Base-by-base conservation (phyloP, 1,140 invertebrate species). In the Idris sp. region DNA sequence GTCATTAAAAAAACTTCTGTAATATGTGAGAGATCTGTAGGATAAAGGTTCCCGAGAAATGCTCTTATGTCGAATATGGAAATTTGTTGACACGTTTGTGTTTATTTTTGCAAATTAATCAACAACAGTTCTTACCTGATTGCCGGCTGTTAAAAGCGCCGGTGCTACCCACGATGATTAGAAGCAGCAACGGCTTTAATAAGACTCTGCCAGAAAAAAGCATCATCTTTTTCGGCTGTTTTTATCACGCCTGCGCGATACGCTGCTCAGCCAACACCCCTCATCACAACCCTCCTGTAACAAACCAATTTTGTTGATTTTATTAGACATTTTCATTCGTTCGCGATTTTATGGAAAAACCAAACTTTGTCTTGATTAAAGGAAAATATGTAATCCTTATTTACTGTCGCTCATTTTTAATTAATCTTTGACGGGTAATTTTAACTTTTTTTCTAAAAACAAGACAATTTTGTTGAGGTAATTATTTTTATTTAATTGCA, bases 141-240 rank as follows among this genome's bases (percentile, higher is more conserved):
- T 83, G 83, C 69, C 84, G 82, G 38, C 83, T 76, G 75, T 69
- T 81, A 77, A 83, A 87, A 71, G 82, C 84, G 59, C 65, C 77
- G 67, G 75, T 81, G 77, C 82, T 82, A 79, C 79, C 77, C 69
- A 80, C 79, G 79, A 87, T 82, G 78, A 87, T 83, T 81, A 88
- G 79, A 82, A 88, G 83, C 81, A 87, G 80, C 81, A 86, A 81
- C 68, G 80, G 79, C 79, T 80, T 80, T 69, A 83, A 82, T 79
- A 82, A 81, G 74, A 79, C 72, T 78, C 74, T 80, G 69, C 65
- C 74, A 71, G 77, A 81, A 76, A 76, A 82, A 74, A 75, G 72
- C 76, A 77, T 83, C 85, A 86, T 87, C 76, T 85, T 86, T 84
- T 71, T 61, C 75, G 79, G 79, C 46, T 76, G 68, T 74, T 78